These are phyloP conservation scores for Tachystola acroxantha DNA, from an alignment of 2,888 invertebrate genomes.

Conservation along the genomic window DNA sequence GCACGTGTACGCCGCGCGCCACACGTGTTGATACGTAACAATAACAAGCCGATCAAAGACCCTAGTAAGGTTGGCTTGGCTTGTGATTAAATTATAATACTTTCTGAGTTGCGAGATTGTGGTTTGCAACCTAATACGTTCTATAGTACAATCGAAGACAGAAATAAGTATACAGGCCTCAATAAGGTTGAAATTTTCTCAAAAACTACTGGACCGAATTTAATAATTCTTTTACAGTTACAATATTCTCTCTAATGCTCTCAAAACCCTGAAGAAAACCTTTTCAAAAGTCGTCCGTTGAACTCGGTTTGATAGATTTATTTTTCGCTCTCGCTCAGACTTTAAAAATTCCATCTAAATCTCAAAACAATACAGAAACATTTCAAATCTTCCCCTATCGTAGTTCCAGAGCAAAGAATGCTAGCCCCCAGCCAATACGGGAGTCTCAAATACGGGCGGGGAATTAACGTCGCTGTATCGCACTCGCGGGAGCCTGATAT, in stretches of 20 bases:
- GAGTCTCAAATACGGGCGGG: conserved; percentile 52
- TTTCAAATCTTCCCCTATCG: conserved; percentile 3
- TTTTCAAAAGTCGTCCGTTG: no score
- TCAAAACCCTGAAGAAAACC: no score
- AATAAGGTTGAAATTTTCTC: no score
- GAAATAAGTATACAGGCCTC: no score
- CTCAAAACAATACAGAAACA: background rate
- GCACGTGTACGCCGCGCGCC: conserved; percentile 34
- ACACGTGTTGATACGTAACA: conserved; percentile 49
- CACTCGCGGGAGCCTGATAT: conserved; percentile 11
- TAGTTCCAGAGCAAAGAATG: conserved; percentile 32
- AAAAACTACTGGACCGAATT: no score
- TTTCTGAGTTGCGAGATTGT: conserved; percentile 4
- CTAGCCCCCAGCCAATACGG: conserved; percentile 39
- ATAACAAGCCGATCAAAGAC: conserved; percentile 65
- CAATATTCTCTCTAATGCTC: no score
- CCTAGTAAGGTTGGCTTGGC: no score
- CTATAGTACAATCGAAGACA: no score
- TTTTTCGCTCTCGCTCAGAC: no score
- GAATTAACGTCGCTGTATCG: conserved; percentile 11
- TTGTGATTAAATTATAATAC: conserved; percentile 39
- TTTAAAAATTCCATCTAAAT: no score
- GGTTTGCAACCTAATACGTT: background rate
- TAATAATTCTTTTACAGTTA: no score
- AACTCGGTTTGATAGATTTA: no score